Conservation (phyloP, 2,888 invertebrate genomes). For the Polydrusus tereticollis region DNA sequence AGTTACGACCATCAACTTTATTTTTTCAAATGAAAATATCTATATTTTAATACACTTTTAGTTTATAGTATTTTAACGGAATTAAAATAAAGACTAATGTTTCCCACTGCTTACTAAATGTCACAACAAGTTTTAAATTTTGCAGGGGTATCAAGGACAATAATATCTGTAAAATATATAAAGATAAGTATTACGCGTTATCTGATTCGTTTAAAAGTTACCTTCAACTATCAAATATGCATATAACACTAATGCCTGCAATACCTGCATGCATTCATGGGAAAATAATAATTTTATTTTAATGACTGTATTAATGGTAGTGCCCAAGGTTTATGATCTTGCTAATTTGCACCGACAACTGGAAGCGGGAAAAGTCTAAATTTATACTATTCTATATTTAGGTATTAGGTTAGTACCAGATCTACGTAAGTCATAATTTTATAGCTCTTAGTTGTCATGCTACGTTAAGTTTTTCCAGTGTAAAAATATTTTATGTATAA, state of each 20-base stretch:
- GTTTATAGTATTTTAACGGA: too few species aligned
- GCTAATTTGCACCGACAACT: constrained; percentile 9
- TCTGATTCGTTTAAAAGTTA: background rate
- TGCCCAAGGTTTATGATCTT: constrained; percentile 16
- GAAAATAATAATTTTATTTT: constrained; percentile 10
- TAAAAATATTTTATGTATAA: too few species aligned
- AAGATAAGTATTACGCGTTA: background rate
- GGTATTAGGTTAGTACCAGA: constrained; percentile 4
- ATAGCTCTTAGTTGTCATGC: too few species aligned
- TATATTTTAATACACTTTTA: too few species aligned
- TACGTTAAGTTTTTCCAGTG: too few species aligned
- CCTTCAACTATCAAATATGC: background rate
- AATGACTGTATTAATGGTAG: background rate
- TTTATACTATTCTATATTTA: constrained; percentile 4
- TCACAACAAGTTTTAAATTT: too few species aligned
- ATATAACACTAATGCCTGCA: background rate
- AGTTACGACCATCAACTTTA: too few species aligned
- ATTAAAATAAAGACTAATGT: too few species aligned
- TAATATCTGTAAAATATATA: background rate
- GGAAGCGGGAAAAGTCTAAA: background rate
- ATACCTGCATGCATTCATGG: background rate
- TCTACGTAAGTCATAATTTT: background rate
- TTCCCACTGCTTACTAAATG: too few species aligned
- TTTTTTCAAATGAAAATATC: too few species aligned
- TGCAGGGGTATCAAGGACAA: too few species aligned